These are phyloP conservation scores for Sandelia bainsii DNA, from an alignment of 2,797 vertebrate genomes.

Conservation along the genomic window DNA sequence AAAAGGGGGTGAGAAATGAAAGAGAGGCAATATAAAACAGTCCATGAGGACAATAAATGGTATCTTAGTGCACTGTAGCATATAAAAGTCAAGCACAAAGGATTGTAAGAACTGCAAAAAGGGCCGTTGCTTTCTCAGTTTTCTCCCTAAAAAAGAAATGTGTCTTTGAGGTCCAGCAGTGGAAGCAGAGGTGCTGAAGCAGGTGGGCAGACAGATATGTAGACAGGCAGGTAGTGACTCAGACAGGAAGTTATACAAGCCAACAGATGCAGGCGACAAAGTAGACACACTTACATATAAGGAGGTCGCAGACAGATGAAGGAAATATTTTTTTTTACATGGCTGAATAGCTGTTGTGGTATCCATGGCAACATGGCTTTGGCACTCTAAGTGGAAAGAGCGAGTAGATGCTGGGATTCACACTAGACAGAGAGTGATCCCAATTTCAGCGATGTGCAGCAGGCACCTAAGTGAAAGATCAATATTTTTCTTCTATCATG, in stretches of 20 bases:
- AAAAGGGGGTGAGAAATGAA: constrained; percentile 21
- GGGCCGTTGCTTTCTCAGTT: constrained; percentile 30
- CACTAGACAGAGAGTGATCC: constrained; percentile 55
- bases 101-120: constrained; percentile 26
- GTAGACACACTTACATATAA: constrained; percentile 54
- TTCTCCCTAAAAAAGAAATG: constrained; percentile 28
- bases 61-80: constrained; percentile 32
- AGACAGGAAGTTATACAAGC: constrained; percentile 70
- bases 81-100: constrained; percentile 21
- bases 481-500: constrained; percentile 47
- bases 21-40: constrained; percentile 29
- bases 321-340: constrained; percentile 39
- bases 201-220: constrained; percentile 72
- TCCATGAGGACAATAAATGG: constrained; percentile 51
- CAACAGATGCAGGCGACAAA: constrained; percentile 48
- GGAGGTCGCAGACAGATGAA: constrained; percentile 55
- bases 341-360: constrained; percentile 77
- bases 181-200: constrained; percentile 43
- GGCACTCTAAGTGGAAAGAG: constrained; percentile 60
- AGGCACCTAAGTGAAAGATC: constrained; percentile 30
- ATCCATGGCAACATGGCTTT: constrained; percentile 80
- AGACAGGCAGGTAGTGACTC: constrained; percentile 72
- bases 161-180: not conserved
- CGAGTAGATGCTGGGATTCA: constrained; percentile 55
- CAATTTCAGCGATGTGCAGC: constrained; percentile 21